These are phyloP conservation scores for Oryzias javanicus DNA, from an alignment of 2,113 vertebrate genomes.

Conservation along the genomic window DNA sequence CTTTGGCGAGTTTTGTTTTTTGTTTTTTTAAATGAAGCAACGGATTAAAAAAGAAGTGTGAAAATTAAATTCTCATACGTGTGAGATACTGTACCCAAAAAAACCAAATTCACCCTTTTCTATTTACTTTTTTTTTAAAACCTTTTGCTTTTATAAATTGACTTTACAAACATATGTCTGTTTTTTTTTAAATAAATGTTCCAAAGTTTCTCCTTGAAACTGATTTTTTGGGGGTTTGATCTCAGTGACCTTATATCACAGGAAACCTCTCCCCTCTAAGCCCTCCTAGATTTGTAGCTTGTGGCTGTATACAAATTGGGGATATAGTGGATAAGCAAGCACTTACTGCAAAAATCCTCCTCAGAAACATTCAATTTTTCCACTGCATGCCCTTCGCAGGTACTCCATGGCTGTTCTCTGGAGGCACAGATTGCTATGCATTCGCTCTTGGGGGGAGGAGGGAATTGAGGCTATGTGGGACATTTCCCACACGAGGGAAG, in stretches of 20 bases:
- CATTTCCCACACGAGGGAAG: conserved; percentile 34
- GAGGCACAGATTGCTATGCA: conserved; percentile 49
- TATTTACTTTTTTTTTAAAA: background rate
- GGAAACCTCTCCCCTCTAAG: conserved; percentile 26
- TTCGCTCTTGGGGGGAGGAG: conserved; percentile 29
- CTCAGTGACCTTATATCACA: conserved; percentile 32
- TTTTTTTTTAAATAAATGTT: background rate
- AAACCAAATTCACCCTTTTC: too few relatives aligned
- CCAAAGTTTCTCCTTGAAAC: background rate
- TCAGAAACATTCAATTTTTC: conserved; percentile 3
- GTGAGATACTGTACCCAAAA: too few relatives aligned
- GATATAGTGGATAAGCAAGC: conserved; percentile 13
- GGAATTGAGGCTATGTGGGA: conserved; percentile 22
- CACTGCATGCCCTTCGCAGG: background rate
- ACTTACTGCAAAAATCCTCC: conserved; percentile 5
- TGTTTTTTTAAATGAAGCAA: background rate
- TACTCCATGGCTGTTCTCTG: background rate
- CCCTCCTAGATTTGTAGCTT: too few relatives aligned
- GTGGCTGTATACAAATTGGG: too few relatives aligned
- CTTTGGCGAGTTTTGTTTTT: conserved; percentile 9
- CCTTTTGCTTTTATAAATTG: background rate
- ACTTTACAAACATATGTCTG: background rate
- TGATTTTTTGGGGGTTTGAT: conserved; percentile 1
- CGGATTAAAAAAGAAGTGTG: background rate
- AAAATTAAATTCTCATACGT: background rate